Evolutionary conservation across 1,140 invertebrate species (phyloP), one percentile per base, ranked within the genome.

Genomic region (Phthorimaea operculella): DNA sequence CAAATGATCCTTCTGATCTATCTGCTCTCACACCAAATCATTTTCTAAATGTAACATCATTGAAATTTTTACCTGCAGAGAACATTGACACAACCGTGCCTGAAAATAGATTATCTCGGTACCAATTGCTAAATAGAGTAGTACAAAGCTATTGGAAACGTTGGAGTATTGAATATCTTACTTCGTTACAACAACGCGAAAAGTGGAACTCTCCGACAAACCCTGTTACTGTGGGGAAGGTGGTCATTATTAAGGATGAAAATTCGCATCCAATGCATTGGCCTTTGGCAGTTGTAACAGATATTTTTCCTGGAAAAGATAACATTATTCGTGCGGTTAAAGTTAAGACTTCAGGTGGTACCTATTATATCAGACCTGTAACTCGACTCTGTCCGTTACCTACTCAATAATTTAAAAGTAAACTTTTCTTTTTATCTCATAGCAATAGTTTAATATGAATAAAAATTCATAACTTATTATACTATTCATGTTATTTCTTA

Each of bases 11-110:
- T 4, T 62, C 66, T 36, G 75, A 82, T 16, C 60, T 70, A 5
- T 50, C 48, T 28, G 54, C 64, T n/a, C 50, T 84, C 8, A 80
- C 81, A 10, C 79, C 81, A 2, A 68, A 57, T 10, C 79, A 86
- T 66, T 84, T 85, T 59, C 51, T 85, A 28, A 74, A 69, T 39
- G 62, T 71, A 42, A 21, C 54, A 14, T 39, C 66, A 12, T 8
- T 69, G 33, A 59, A 52, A 34, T 53, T 14, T 33, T 34, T 63
- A 16, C 62, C 62, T 11, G 49, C 55, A 28, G 44, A 47, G 12
- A 33, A 57, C 42, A 7, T 60, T 7, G 14, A 17, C 16, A 11
- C 33, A 11, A 42, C 33, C n/a, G 15, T 16, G 18, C 10, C 39
- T 42, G n/a, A n/a, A n/a, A 54, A 51, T 52, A 42, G 53, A 21